Conservation (phyloP, 2,113 vertebrate genomes). For the Ctenodactylus gundi region DNA sequence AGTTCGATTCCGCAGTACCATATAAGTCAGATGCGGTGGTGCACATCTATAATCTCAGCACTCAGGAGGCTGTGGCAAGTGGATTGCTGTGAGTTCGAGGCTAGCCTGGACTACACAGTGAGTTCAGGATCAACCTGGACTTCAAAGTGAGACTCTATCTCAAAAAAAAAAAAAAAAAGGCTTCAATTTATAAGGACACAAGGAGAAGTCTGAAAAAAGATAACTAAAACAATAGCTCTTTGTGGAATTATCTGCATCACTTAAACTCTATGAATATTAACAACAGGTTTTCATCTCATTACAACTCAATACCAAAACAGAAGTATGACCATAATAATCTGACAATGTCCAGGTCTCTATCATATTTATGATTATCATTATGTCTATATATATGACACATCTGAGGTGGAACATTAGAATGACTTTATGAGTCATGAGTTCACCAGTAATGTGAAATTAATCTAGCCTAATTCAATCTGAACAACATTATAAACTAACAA, state of each 20-base stretch:
- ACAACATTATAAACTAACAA: background rate
- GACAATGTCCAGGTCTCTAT: conserved; percentile 1
- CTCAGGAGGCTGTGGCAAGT: no score
- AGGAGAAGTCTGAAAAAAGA: conserved; percentile 35
- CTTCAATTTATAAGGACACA: conserved; percentile 35
- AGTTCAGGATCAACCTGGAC: no score
- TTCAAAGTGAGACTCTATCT: no score
- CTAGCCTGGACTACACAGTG: no score
- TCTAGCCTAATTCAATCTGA: background rate
- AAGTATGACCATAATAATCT: conserved; percentile 10
- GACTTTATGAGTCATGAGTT: conserved; percentile 31
- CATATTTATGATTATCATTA: background rate
- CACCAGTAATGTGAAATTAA: conserved; percentile 31
- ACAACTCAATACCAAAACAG: background rate
- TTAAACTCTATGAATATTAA: conserved; percentile 35
- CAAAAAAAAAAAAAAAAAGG: no score
- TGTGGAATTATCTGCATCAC: background rate
- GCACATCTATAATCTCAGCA: no score
- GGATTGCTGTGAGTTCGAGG: no score
- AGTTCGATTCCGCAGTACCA: no score
- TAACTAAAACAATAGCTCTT: conserved; percentile 12
- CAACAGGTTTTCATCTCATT: conserved; percentile 42
- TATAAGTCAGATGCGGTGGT: no score
- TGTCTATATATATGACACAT: background rate
- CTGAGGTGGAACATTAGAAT: background rate